Evolutionary conservation across 2,888 invertebrate species (phyloP).

Genomic region (Caenorhabditis auriculariae): DNA sequence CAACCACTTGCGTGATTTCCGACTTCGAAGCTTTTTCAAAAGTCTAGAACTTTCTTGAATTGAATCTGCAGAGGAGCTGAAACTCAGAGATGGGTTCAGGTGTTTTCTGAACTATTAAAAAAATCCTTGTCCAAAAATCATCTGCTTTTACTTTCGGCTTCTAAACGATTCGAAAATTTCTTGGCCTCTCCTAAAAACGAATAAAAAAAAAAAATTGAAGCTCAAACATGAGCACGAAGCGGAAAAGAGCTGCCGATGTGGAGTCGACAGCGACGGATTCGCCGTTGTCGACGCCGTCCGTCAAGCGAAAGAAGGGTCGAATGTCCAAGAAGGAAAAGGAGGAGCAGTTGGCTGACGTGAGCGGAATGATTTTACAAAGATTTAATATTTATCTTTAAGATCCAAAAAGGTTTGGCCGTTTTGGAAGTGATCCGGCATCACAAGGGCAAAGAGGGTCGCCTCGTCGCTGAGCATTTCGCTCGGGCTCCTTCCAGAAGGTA

Average conservation of each 20-base stretch:
- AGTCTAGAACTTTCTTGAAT: too few species aligned
- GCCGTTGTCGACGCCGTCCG: constrained; percentile 11
- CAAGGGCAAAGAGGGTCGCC: constrained; percentile 86
- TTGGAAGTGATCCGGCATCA: constrained; percentile 87
- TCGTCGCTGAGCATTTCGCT: constrained; percentile 90
- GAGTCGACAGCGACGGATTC: constrained; percentile 16
- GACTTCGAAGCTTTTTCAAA: too few species aligned
- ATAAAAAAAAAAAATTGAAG: too few species aligned
- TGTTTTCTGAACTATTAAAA: too few species aligned
- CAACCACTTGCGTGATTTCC: too few species aligned
- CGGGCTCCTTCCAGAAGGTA: constrained; percentile 89
- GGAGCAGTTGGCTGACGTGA: constrained; percentile 15
- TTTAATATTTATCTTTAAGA: constrained; percentile 12
- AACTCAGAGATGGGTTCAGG: too few species aligned
- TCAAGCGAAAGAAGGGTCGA: constrained; percentile 28
- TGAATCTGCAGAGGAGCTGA: too few species aligned
- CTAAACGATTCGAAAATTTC: too few species aligned
- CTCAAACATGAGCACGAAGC: constrained; percentile 47
- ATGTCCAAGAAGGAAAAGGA: constrained; percentile 26
- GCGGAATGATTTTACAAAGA: background rate
- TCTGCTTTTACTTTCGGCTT: too few species aligned
- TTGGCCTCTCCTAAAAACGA: too few species aligned
- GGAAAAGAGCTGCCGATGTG: constrained; percentile 30
- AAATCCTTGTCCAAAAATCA: too few species aligned
- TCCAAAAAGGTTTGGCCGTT: constrained; percentile 75